phyloP scores from a whole-genome alignment of 37 sponge, comb jelly and placozoan species.

The Agelas oroides region DNA sequence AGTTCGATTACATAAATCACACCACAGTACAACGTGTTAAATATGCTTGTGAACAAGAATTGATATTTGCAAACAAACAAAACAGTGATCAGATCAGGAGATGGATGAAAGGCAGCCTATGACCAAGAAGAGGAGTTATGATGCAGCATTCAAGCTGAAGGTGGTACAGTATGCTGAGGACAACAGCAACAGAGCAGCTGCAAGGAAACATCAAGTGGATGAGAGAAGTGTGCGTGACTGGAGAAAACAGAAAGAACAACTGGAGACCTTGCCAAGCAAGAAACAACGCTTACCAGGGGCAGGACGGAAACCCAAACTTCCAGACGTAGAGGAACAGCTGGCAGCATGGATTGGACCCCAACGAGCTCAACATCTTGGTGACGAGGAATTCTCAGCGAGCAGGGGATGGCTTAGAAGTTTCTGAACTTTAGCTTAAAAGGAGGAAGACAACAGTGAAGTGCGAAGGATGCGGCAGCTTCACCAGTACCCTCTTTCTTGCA shows the following conservation, averaged over 20 bases:
- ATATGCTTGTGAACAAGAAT: no score
- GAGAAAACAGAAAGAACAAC: background rate
- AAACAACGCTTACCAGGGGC: background rate
- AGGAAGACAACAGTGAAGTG: no score
- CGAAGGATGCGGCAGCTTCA: background rate
- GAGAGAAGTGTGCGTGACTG: background rate
- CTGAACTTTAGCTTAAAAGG: no score
- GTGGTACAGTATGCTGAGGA: constrained; percentile 18
- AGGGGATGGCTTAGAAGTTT: no score
- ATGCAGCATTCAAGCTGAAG: constrained; percentile 38
- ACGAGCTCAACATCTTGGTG: background rate
- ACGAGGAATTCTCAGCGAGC: no score
- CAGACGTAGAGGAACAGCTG: constrained; percentile 42
- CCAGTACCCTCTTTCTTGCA: background rate
- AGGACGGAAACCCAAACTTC: constrained; percentile 7
- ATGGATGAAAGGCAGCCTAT: no score
- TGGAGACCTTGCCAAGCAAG: background rate
- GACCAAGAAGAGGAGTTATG: constrained; percentile 2
- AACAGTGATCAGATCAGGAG: no score
- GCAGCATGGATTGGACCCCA: constrained; percentile 14
- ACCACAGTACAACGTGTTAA: no score
- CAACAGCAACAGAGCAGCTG: no score
- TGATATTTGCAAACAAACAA: no score
- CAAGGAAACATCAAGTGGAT: background rate
- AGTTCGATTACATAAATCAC: no score